These are phyloP conservation scores for Cyphomyrus discorhynchus DNA, from an alignment of 2,113 vertebrate genomes.

Conservation along the genomic window DNA sequence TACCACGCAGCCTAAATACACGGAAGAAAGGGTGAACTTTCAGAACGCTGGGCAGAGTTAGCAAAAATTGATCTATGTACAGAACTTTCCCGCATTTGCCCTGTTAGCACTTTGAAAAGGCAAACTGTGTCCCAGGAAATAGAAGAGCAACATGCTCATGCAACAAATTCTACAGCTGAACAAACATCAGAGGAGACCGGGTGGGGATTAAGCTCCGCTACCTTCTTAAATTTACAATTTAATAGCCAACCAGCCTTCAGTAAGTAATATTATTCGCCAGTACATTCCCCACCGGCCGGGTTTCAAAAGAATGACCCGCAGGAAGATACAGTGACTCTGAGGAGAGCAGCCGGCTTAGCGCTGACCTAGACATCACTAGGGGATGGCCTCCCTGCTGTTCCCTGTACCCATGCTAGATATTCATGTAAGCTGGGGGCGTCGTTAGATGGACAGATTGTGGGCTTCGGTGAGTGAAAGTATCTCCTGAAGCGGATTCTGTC, in stretches of 20 bases:
- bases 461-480: background rate
- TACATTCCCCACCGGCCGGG: background rate
- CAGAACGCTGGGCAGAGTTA: background rate
- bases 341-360: background rate
- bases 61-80: background rate
- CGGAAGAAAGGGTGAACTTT: background rate
- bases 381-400: background rate
- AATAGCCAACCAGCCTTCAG: background rate
- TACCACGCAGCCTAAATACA: background rate
- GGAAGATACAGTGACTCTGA: background rate
- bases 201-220: background rate
- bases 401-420: background rate
- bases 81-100: background rate
- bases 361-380: background rate
- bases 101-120: background rate
- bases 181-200: background rate
- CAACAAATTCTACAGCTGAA: background rate
- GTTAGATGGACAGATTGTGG: background rate
- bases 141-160: background rate
- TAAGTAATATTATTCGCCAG: background rate
- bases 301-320: conserved; percentile 1
- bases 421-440: background rate
- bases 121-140: background rate
- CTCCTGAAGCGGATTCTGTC: background rate
- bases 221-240: background rate